Base-by-base conservation (phyloP, 2,888 invertebrate species). In the Epirrhoe tristata region DNA sequence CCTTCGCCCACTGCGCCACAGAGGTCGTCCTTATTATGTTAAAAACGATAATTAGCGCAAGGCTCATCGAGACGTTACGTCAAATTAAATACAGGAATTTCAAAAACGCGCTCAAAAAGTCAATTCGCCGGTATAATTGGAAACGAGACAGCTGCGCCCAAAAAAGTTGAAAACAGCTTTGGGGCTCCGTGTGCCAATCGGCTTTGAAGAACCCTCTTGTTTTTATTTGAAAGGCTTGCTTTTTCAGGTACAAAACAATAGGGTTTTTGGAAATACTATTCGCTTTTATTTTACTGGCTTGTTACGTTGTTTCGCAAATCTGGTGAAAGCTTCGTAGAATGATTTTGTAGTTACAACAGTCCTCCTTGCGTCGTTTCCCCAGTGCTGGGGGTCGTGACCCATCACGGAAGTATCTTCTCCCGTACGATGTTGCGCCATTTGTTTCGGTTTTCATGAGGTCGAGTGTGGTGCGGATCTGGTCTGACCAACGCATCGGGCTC, bases 71-170 rank as follows among this genome's bases (percentile, higher is more conserved):
- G 14, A 14, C 17, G 48, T 56, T 39, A 58, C 54, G 70, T 66
- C 65, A 63, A 61, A 71, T 70, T 63, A 71, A 66, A 70, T 60
- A 66, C 55, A 46, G 68, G 51, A 70, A 67, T 70, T 67, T 58
- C 39, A 63, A 67, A 58, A 39, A 67, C 54, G 57, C 59, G 70
- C 55, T 60, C 62, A 72, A 74, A 72, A 74, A 68, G 66, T 70
- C 74, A 72, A 72, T 71, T 58, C 43, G 57, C 16, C 55, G 57
- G 54, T 60, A 65, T 74, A 74, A 74, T 74, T 71, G 69, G 70
- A 68, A 66, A 48, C 62, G 58, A 56, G 70, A 62, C 73, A 74
- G 72, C 70, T 72, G 72, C 62, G 72, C 48, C 52, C 65, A 51
- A 58, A 61, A 66, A 36, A 39, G 53, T 24, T 52, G 36, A 55